A percentile compares a stretch with the other conserved stretches of the same genome.
Evolutionary conservation across 2,113 vertebrate genomes (phyloP).

Genomic region (Misgurnus mizolepis): DNA sequence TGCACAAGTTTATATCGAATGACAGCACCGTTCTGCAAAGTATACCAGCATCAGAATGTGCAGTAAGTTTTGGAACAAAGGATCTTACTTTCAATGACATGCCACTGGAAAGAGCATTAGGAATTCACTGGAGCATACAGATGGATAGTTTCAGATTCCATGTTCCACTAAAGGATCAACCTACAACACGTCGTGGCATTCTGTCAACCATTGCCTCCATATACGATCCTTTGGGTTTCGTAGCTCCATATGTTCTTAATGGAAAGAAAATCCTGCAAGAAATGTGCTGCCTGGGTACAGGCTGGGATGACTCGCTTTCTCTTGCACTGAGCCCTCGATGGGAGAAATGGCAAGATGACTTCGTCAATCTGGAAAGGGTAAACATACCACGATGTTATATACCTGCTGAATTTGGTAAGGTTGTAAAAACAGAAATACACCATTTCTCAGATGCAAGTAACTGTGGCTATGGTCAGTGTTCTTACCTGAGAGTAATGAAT

Average conservation of each 20-base stretch:
- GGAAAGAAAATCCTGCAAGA: not conserved
- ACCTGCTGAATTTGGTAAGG: not conserved
- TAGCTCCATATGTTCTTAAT: not conserved
- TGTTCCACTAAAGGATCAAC: not conserved
- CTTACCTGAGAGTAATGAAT: conserved; percentile 17
- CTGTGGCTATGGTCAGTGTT: conserved; percentile 23
- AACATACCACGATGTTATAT: conserved; percentile 3
- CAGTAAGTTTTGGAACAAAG: not conserved
- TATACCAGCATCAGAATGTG: not conserved
- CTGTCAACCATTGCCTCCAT: not conserved
- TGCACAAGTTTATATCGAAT: not conserved
- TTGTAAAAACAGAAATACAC: not conserved
- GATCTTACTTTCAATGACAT: not conserved
- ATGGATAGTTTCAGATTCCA: not conserved
- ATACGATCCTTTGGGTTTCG: not conserved
- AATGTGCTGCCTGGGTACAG: no score
- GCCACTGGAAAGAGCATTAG: not conserved
- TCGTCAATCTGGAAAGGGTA: no score
- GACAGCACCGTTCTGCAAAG: not conserved
- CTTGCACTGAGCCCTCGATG: no score
- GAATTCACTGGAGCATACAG: not conserved
- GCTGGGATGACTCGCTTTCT: no score
- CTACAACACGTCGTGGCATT: not conserved
- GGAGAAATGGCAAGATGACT: no score
- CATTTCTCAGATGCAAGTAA: conserved; percentile 26